These are phyloP conservation scores for Acromyrmex charruanus DNA, from an alignment of 1,140 invertebrate genomes.

Conservation along the genomic window DNA sequence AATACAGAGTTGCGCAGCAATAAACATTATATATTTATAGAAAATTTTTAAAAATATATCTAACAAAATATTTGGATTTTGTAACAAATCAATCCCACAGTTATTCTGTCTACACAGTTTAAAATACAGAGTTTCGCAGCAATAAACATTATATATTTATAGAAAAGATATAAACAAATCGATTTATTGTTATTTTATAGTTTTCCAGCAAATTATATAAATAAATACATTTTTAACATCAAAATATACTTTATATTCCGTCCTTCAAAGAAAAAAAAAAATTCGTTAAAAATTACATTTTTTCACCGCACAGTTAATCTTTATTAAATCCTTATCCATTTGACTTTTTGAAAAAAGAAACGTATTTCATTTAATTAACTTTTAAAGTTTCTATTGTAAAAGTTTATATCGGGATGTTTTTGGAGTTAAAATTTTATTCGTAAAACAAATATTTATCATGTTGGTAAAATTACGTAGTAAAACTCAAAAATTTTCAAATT, in stretches of 20 bases:
- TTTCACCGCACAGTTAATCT: background rate
- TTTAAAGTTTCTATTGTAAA: slow-evolving; percentile 1
- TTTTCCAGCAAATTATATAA: background rate
- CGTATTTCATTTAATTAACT: background rate
- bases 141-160: background rate
- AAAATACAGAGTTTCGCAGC: background rate
- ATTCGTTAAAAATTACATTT: background rate
- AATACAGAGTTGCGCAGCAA: background rate
- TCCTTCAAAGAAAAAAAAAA: background rate
- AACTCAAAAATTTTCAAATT: background rate
- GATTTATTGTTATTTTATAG: slow-evolving; percentile 2
- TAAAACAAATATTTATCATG: background rate
- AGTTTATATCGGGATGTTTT: background rate
- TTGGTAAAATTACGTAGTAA: background rate
- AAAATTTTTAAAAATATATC: background rate
- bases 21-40: background rate
- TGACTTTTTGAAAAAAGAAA: background rate
- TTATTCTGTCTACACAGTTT: background rate
- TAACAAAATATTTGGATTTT: slow-evolving; percentile 4
- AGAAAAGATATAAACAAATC: background rate
- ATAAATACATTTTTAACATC: background rate
- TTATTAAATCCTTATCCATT: background rate
- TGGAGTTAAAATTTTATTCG: background rate
- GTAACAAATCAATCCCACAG: background rate
- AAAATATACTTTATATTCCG: slow-evolving; percentile 1